These are phyloP conservation scores for Diplogasteroides magnus DNA, from an alignment of 1,140 invertebrate genomes.

Conservation along the genomic window DNA sequence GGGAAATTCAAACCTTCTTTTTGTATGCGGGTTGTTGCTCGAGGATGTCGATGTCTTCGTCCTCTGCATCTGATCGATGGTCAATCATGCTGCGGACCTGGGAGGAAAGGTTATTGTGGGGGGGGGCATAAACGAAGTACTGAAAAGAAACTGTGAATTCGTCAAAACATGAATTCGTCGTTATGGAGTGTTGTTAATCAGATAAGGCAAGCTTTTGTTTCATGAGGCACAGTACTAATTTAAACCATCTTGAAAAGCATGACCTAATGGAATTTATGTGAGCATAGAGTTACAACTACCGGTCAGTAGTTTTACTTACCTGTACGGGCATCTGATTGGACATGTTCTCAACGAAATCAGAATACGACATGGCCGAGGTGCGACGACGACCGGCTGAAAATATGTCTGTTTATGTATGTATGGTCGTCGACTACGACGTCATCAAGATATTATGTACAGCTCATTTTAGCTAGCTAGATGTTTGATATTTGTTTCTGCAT, in stretches of 20 bases:
- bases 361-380: neutral
- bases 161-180: no score
- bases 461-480: no score
- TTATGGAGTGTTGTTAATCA: no score
- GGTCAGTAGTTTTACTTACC: neutral
- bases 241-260: neutral
- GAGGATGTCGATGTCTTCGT: constrained; percentile 43
- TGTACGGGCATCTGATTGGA: neutral
- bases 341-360: neutral
- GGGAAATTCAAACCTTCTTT: constrained; percentile 27
- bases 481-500: no score
- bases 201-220: constrained; percentile 9
- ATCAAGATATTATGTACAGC: no score
- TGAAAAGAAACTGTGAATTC: no score
- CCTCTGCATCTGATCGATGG: constrained; percentile 6
- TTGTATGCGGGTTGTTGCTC: constrained; percentile 48
- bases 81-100: neutral
- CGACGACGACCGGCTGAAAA: neutral
- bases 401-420: no score
- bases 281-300: no score
- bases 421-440: no score
- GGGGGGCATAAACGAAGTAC: no score
- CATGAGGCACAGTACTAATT: neutral
- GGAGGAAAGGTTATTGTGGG: no score
- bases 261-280: no score